Evolutionary conservation across 1,140 invertebrate species (phyloP).

Genomic region (Tribolium madens): DNA sequence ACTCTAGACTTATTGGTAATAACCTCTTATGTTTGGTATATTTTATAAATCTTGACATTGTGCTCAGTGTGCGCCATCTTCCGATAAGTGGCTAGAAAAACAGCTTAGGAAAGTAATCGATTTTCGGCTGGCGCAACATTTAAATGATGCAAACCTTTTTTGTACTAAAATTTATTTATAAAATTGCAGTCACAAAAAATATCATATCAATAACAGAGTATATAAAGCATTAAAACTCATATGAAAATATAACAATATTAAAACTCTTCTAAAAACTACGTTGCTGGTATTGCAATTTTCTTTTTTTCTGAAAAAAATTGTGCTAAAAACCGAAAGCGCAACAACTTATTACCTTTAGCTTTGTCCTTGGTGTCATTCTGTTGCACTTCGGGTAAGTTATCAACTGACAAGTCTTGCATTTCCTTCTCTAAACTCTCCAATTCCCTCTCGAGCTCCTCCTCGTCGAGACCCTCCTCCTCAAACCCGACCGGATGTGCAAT

Average conservation of each 20-base stretch:
- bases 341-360: neutral
- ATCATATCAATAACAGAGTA: neutral
- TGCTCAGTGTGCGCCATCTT: too few relatives aligned
- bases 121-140: too few relatives aligned
- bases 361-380: neutral
- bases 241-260: conserved; percentile 22
- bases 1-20: too few relatives aligned
- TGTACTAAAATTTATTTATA: too few relatives aligned
- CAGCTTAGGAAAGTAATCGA: too few relatives aligned
- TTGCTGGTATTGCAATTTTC: neutral
- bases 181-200: neutral
- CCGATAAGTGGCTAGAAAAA: too few relatives aligned
- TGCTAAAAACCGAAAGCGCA: too few relatives aligned
- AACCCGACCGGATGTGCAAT: conserved; percentile 98
- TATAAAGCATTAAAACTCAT: conserved; percentile 4
- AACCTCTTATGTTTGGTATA: too few relatives aligned
- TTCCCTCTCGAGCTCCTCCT: conserved; percentile 85
- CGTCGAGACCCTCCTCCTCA: conserved; percentile 86
- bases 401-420: conserved; percentile 42
- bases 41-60: too few relatives aligned
- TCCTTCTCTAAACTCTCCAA: conserved; percentile 86
- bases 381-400: neutral
- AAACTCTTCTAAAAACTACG: neutral
- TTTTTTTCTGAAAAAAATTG: neutral
- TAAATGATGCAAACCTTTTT: too few relatives aligned